Percentiles rank a stretch among this genome's conserved stretches.
Evolutionary conservation across 30 jellyfish, hydroid and myxozoan genomes (phyloP).

Genomic region (Aurelia aurita complex sp. Pacific): DNA sequence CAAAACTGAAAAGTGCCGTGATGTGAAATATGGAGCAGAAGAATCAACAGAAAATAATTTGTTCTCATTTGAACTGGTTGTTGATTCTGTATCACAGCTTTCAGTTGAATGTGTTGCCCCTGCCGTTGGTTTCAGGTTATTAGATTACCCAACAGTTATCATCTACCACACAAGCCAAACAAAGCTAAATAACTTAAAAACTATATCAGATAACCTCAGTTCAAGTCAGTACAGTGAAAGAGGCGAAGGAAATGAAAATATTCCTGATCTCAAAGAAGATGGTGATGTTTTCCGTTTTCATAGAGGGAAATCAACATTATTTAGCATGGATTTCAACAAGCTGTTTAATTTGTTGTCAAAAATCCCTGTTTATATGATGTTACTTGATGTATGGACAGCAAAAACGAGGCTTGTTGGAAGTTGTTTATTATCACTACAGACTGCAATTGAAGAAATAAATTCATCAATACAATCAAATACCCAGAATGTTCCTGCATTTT

Average conservation of each 20-base stretch:
- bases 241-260: not conserved
- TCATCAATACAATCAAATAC: not conserved
- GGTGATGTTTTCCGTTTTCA: slow-evolving; percentile 17
- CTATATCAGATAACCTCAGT: not conserved
- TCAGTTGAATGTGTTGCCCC: slow-evolving; percentile 49
- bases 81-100: slow-evolving; percentile 21
- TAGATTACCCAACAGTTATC: slow-evolving; percentile 57
- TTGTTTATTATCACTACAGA: slow-evolving; percentile 45
- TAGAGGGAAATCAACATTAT: slow-evolving; percentile 57
- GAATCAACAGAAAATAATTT: not conserved
- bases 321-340: slow-evolving; percentile 36
- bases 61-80: slow-evolving; percentile 51
- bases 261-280: slow-evolving; percentile 16
- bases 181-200: not conserved
- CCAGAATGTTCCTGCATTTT: slow-evolving; percentile 3
- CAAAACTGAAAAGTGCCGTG: no score
- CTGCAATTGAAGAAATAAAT: slow-evolving; percentile 32
- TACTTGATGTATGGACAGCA: slow-evolving; percentile 15
- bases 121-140: slow-evolving; percentile 50
- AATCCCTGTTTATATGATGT: slow-evolving; percentile 37
- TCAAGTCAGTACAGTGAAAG: not conserved
- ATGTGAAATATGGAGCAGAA: no score
- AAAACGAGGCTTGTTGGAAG: slow-evolving; percentile 45
- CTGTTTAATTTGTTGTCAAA: slow-evolving; percentile 11
- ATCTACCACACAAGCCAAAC: slow-evolving; percentile 44